Base-by-base conservation (phyloP, 2,888 invertebrate genomes). In the Pammene aurita region DNA sequence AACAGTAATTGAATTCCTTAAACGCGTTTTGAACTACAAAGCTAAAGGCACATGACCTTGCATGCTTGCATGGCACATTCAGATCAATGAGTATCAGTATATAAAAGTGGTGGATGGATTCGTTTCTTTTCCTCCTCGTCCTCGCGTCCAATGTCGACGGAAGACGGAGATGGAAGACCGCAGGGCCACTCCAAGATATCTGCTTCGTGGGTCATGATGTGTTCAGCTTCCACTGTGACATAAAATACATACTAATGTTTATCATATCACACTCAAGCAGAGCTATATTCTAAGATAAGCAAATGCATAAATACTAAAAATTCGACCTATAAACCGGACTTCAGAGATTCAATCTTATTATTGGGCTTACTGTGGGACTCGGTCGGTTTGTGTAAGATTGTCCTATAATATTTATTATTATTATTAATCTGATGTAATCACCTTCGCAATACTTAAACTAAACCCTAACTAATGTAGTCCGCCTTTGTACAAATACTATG, bases 201-300 rank as follows among this genome's bases (percentile, higher is more conserved):
- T 10, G 92, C 87, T 81, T 96, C 96, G 76, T 95, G 95, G 65
- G 95, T 94, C 93, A 96, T 94, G 70, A 96, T 96, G 85, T 96
- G 95, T 81, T 96, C 96, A 26, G 96, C 96, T 90, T 96, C 96
- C 88, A 94, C 96, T 92, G 78, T 41, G 85, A 86, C 26, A 68
- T 46, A 70, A 63, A 50, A 55, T 2, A 16, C 18, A 41, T 1
- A 11, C 6, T 38, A 34, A 60, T 26, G 26, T 26, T 7, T 58
- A 7, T n/a, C 34, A 56, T 26, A 26, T 26, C 4, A 2, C 26
- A 26, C 4, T 26, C 26, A 26, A 26, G 26, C 26, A 26, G 26
- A 1, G 26, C 26, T 26, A 26, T 26, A 26, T 26, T 26, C 26
- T 26, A 26, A 26, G 26, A 26, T 26, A 26, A 26, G 4, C 1